Evolutionary conservation across 1,140 invertebrate species (phyloP).

Genomic region (Lordiphosa collinella): DNA sequence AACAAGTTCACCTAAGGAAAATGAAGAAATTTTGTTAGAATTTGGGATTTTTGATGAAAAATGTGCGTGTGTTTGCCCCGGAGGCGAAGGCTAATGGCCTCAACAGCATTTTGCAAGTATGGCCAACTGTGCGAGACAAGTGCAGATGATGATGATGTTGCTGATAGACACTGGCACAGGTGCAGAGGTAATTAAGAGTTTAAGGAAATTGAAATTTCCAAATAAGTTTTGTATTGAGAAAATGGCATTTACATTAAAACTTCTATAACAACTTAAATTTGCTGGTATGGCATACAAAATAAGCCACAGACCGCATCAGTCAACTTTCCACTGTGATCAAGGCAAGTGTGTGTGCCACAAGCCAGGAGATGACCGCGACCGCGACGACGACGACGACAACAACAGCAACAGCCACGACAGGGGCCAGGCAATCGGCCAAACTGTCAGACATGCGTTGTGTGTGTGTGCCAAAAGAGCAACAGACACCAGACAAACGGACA

Average conservation of each 20-base stretch:
- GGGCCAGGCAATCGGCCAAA: constrained; percentile 8
- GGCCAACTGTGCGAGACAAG: constrained; percentile 62
- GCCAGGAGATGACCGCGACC: constrained; percentile 63
- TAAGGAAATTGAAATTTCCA: no score
- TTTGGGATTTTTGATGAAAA: constrained; percentile 53
- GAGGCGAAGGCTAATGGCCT: constrained; percentile 66
- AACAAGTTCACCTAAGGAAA: constrained; percentile 51
- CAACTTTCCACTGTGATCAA: constrained; percentile 11
- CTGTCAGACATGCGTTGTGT: constrained; percentile 52
- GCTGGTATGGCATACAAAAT: constrained; percentile 20
- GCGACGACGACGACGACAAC: constrained; percentile 19
- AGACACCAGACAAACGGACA: constrained; percentile 9
- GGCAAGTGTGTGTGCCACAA: constrained; percentile 49
- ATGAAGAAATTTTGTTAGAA: constrained; percentile 78
- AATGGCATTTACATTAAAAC: no score
- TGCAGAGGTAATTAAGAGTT: background rate
- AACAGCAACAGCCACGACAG: constrained; percentile 3
- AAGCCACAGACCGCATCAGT: constrained; percentile 14
- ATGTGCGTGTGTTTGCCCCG: constrained; percentile 36
- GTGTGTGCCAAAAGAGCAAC: constrained; percentile 21
- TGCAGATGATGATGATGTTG: constrained; percentile 43
- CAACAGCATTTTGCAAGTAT: constrained; percentile 50
- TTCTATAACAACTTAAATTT: background rate
- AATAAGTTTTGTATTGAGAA: no score
- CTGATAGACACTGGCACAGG: constrained; percentile 7